phyloP scores from a whole-genome alignment of 2,888 invertebrate species.

The Aethes cnicana region DNA sequence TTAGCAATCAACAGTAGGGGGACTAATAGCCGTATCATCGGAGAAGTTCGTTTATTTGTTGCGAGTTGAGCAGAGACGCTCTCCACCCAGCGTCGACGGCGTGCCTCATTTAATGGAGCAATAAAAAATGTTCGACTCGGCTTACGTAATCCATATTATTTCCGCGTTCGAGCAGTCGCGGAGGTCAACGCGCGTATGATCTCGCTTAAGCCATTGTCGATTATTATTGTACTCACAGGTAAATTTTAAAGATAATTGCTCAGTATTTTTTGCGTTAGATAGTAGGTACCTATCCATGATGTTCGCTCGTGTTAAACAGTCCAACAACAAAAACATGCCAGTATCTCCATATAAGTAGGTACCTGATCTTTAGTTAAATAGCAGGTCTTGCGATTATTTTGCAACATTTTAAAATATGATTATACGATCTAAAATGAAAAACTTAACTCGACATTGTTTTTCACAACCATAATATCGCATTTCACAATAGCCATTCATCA shows the following conservation, averaged over 20 bases:
- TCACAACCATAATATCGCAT: conserved; percentile 48
- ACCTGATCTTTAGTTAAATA: too few species aligned
- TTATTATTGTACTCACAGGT: conserved; percentile 16
- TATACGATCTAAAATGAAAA: conserved; percentile 15
- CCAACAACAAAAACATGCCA: too few species aligned
- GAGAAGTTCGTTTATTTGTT: conserved; percentile 67
- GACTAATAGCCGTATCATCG: conserved; percentile 63
- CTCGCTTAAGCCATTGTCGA: conserved; percentile 38
- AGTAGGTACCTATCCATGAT: too few species aligned
- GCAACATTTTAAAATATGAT: background rate
- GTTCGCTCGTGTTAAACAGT: too few species aligned
- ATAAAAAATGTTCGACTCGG: conserved; percentile 80
- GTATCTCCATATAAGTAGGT: too few species aligned
- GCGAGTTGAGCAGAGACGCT: conserved; percentile 48
- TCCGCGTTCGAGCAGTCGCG: conserved; percentile 70
- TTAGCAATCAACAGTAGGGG: conserved; percentile 61
- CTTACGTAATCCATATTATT: conserved; percentile 80
- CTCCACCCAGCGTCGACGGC: conserved; percentile 70
- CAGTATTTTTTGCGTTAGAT: too few species aligned
- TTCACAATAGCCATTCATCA: conserved; percentile 68
- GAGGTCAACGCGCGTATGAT: conserved; percentile 70
- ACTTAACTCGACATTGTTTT: conserved; percentile 30
- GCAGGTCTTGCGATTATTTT: too few species aligned
- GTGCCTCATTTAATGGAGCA: conserved; percentile 80
- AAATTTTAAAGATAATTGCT: too few species aligned